A percentile compares a stretch with the other conserved stretches of the same genome.
These are phyloP conservation scores for Tragelaphus scriptus DNA, from an alignment of 2,113 vertebrate species.

Conservation along the genomic window DNA sequence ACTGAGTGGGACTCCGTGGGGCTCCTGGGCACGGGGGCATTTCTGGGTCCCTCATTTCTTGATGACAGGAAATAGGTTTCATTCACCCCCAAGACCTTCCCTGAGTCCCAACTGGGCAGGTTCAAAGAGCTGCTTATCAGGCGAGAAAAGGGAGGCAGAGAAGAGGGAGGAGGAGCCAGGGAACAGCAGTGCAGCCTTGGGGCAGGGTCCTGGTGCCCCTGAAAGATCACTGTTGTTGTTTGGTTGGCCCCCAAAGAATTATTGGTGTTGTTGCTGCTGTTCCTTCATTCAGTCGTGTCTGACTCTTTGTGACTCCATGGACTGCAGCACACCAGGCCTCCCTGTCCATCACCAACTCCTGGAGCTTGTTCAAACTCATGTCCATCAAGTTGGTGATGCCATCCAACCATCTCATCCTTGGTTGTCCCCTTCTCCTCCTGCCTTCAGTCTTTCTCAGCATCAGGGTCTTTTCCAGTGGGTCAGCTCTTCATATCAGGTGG, in stretches of 20 bases:
- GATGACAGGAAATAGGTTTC: not conserved
- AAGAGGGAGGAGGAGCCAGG: accelerated
- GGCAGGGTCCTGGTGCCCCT: no score
- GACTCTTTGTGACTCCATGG: not conserved
- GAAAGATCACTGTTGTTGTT: not conserved
- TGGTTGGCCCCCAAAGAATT: not conserved
- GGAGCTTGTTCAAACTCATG: no score
- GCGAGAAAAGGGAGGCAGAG: not conserved
- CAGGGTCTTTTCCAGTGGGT: not conserved
- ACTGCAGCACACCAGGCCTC: no score
- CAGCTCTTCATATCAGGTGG: accelerated
- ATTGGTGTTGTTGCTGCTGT: not conserved
- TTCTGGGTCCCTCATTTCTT: not conserved
- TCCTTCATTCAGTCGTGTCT: accelerated
- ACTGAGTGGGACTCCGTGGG: not conserved
- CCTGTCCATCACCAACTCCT: no score
- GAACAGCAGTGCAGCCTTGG: not conserved
- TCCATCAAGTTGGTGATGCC: not conserved
- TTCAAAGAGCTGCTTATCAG: not conserved
- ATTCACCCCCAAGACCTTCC: not conserved
- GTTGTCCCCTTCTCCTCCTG: accelerated
- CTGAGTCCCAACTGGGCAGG: not conserved
- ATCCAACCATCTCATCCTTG: not conserved
- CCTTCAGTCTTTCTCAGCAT: not conserved
- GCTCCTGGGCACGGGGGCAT: not conserved